Percentiles rank a stretch among this genome's conserved stretches.
These are phyloP conservation scores for Orientallactaga sibirica DNA, from an alignment of 2,797 vertebrate genomes.

Conservation along the genomic window DNA sequence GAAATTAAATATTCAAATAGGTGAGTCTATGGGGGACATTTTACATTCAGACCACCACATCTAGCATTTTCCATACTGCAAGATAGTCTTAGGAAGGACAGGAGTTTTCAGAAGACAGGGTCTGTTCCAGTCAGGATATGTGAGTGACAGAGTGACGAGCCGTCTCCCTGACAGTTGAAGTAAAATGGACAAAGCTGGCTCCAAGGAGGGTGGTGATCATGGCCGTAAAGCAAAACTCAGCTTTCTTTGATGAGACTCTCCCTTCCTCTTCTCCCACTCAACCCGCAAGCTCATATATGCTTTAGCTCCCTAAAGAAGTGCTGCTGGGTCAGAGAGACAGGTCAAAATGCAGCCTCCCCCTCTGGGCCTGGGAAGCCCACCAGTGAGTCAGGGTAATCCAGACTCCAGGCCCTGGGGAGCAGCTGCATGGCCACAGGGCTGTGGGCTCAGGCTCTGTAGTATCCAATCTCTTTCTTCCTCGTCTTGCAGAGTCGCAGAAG, in stretches of 20 bases:
- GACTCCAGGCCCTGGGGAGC: not conserved
- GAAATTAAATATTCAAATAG: no score
- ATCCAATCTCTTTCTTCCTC: not conserved
- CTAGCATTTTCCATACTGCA: no score
- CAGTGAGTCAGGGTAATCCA: not conserved
- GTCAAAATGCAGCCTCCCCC: no score
- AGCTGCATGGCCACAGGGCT: not conserved
- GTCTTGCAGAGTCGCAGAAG: not conserved
- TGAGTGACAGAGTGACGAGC: not conserved
- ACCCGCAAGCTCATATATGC: no score
- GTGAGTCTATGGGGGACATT: no score
- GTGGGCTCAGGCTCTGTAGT: not conserved
- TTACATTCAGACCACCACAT: no score
- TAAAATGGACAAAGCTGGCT: not conserved
- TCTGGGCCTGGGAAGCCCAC: not conserved
- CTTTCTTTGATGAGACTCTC: no score
- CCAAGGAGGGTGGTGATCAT: no score
- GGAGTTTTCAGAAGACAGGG: not conserved
- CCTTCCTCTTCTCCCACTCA: no score
- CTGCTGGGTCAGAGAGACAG: not conserved
- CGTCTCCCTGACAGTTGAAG: no score
- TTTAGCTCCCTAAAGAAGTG: not conserved
- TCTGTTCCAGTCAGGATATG: not conserved
- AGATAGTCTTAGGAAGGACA: not conserved
- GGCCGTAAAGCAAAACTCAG: no score